Evolutionary conservation across 2,797 vertebrate species (phyloP).

Genomic region (Artibeus jamaicensis): DNA sequence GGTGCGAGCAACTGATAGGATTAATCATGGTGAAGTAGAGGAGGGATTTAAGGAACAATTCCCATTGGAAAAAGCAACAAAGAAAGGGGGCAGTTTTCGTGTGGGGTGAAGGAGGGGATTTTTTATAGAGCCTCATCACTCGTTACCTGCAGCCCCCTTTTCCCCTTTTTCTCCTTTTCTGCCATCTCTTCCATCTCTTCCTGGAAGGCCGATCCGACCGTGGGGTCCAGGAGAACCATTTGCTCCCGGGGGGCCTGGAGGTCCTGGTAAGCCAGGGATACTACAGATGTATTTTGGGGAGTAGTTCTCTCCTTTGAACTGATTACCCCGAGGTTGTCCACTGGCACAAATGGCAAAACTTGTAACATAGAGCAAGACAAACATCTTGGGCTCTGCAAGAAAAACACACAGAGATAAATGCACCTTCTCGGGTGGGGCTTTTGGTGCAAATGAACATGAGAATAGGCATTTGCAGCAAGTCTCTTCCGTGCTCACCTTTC

Average conservation of each 20-base stretch:
- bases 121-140: background rate
- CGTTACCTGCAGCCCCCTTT: constrained; percentile 93
- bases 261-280: constrained; percentile 91
- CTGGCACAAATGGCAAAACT: constrained; percentile 90
- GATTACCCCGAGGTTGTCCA: constrained; percentile 88
- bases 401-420: constrained; percentile 52
- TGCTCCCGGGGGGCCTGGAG: constrained; percentile 88
- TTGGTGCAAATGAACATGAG: background rate
- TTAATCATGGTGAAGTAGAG: background rate
- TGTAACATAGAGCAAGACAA: constrained; percentile 87
- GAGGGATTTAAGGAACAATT: background rate
- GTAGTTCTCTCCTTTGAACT: constrained; percentile 87
- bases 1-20: background rate
- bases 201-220: constrained; percentile 93
- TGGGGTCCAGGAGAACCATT: constrained; percentile 88
- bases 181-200: constrained; percentile 98
- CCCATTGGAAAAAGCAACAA: background rate
- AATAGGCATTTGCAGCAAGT: accelerated
- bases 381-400: constrained; percentile 90
- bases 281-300: constrained; percentile 92
- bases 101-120: accelerated
- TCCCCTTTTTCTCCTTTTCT: constrained; percentile 96
- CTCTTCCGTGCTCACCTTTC: background rate
- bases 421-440: background rate
- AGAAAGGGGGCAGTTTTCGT: background rate